Percentiles rank a stretch among this genome's conserved stretches.
These are phyloP conservation scores for Marmota monax DNA, from an alignment of 2,113 vertebrate genomes.

Conservation along the genomic window DNA sequence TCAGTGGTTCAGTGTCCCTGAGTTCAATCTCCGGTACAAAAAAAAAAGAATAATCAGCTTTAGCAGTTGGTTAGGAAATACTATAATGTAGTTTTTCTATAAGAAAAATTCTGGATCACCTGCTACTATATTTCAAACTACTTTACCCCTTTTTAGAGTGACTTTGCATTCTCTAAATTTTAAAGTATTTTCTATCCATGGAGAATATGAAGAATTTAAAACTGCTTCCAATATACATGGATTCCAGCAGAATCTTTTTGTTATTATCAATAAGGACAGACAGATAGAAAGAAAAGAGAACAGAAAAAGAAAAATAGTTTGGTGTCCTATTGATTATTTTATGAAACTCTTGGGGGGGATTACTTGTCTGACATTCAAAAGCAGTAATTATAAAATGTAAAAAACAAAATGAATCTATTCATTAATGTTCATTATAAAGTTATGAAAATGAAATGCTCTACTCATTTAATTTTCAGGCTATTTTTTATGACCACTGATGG, in stretches of 20 bases:
- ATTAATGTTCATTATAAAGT: not conserved
- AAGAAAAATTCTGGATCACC: not conserved
- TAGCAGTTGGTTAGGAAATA: not conserved
- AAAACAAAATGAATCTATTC: not conserved
- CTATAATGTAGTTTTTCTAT: not conserved
- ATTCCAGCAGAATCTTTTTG: constrained; percentile 29
- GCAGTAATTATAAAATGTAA: not conserved
- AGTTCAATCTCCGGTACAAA: too few relatives aligned
- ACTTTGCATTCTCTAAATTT: not conserved
- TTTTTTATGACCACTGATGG: not conserved
- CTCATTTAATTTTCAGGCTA: not conserved
- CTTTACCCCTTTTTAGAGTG: not conserved
- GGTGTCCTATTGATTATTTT: not conserved
- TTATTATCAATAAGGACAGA: not conserved
- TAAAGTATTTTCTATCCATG: not conserved
- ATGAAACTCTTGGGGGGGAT: not conserved
- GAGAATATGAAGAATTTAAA: not conserved
- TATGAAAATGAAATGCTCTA: not conserved
- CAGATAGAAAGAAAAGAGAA: not conserved
- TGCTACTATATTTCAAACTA: not conserved
- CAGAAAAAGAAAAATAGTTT: not conserved
- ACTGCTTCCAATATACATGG: not conserved
- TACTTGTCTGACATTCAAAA: constrained; percentile 9
- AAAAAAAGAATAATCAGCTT: not conserved
- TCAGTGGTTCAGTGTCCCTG: too few relatives aligned